Base-by-base conservation (phyloP, 2,888 invertebrate genomes). In the Gnatocerus cornutus region DNA sequence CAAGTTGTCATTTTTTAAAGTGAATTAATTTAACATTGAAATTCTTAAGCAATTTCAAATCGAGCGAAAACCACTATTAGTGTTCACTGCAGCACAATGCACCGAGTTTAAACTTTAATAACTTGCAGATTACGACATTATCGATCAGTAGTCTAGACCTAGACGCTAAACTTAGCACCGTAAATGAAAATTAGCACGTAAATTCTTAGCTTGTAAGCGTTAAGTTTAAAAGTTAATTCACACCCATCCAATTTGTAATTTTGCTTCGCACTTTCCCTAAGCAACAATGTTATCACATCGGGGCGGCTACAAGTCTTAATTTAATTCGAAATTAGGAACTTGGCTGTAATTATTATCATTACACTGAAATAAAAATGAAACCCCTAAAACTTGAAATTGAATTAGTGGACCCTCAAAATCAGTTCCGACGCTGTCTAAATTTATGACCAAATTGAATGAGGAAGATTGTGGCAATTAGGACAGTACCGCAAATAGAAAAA, bases 381-480 rank as follows among this genome's bases (percentile, higher is more conserved):
- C 45, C n/a, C 53, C 16, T 13, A 63, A 52, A 52, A 63, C 53
- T 63, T 52, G 63, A 52, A 53, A 63, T 63, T 53, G 39, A 63
- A 63, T 63, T 63, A 53, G n/a, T n/a, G n/a, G 41, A 9, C 39
- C 53, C 53, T 52, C 50, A 21, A 63, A 63, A 63, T 63, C 63
- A 29, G 52, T 41, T 61, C 63, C 29, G 41, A 63, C 21, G 63
- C 53, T 41, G 45, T 63, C 53, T 52, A 52, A 63, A 63, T 63
- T 63, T 63, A 53, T 63, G 63, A 33, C 59, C 59, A 2, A 14
- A 45, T 5, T 59, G 59, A 30, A 45, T 59, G 21, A 10, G 21
- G 3, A 33, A 33, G 53, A 53, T 41, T 13, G 41, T 33, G 9
- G 7, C 33, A 33, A 7, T 33, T 33, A n/a, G 33, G 1, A 33